Evolutionary conservation across 53 echinoderm and acorn worm species (phyloP), one percentile per base, ranked within the genome.

Genomic region (Luidia sarsii): DNA sequence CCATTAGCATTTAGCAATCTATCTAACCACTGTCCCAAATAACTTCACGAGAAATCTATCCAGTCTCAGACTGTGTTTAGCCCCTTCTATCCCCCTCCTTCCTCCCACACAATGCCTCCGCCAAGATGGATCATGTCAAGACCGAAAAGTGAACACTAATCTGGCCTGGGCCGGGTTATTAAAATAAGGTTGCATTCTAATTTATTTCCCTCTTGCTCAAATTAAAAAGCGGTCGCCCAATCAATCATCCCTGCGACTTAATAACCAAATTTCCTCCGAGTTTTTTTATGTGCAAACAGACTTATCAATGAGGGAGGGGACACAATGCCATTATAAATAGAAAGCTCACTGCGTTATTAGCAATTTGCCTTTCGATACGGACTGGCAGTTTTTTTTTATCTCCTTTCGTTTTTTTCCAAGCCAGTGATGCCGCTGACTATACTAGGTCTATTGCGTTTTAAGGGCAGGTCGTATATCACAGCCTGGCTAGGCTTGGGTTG

Each of bases 121-220:
- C 46, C 77, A 77, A 32, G 31, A 45, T 55, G 21, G 46, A 77
- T 77, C 77, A 60, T 61, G 37, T 45, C 57, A 57, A 60, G 18
- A 20, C 20, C 59, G 31, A 34, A 45, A 61, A 77, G 37, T 18
- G 27, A 45, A 60, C 29, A 48, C 77, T 77, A 77, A 77, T 77
- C 77, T 61, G 60, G 61, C 61, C 61, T 31, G 39, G 32, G 77
- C 46, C 77, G 7, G 60, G 45, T 61, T 61, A 43, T 60, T 77
- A 60, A 60, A 60, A 77, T 10, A 29, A 45, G 77, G 45, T 77
- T 61, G 43, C 77, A 43, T 41, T 59, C 77, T 77, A 77, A 77
- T 77, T 77, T 59, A 77, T 77, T 77, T 77, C 48, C 61, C 77
- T 45, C 77, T 61, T 41, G 59, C 77, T 77, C 61, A 77, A 60